phyloP scores from a whole-genome alignment of 2,888 invertebrate species.

The Platynereis dumerilii region DNA sequence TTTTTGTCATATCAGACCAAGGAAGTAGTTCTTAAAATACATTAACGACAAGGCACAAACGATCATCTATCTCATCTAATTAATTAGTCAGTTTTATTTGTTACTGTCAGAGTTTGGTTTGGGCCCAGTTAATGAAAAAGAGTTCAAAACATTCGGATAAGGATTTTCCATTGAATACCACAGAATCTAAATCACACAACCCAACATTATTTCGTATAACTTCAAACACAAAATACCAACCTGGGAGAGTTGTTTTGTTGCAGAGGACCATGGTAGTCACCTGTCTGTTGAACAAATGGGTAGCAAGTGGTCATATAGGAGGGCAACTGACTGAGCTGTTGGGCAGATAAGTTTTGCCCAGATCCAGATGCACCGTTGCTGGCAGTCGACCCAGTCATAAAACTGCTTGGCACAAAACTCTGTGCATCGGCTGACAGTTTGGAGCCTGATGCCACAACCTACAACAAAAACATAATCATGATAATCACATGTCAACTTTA shows the following conservation, averaged over 20 bases:
- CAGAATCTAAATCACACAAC: no score
- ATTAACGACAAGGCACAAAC: no score
- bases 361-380: not conserved
- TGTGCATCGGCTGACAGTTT: conserved; percentile 20
- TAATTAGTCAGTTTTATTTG: no score
- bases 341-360: conserved; percentile 26
- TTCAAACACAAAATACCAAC: not conserved
- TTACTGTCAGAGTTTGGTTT: no score
- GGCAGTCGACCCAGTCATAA: conserved; percentile 10
- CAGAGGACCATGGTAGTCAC: conserved; percentile 17
- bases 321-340: conserved; percentile 43
- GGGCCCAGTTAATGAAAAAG: not conserved
- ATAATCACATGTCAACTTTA: no score
- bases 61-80: no score
- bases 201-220: no score
- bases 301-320: conserved; percentile 56
- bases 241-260: conserved; percentile 3
- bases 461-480: not conserved
- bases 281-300: conserved; percentile 50
- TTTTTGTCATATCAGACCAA: no score
- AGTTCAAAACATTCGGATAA: not conserved
- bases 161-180: not conserved
- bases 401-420: conserved; percentile 16
- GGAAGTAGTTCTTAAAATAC: no score
- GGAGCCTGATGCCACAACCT: not conserved